phyloP scores from a whole-genome alignment of 2,113 vertebrate species.

The Corythornis cristatus region DNA sequence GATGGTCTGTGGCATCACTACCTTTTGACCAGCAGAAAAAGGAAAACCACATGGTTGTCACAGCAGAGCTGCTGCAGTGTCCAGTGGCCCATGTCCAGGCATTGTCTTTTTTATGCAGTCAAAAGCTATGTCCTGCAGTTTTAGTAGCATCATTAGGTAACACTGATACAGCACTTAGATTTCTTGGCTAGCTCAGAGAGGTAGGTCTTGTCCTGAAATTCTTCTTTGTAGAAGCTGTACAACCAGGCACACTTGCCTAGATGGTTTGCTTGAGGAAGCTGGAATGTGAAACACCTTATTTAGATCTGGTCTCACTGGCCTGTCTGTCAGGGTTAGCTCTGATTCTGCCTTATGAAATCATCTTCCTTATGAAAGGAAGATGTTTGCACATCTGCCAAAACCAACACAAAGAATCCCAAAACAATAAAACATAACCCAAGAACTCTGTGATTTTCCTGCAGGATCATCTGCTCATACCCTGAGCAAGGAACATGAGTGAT shows the following conservation, averaged over 20 bases:
- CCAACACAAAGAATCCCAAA: neutral
- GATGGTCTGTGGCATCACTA: neutral
- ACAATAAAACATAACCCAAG: neutral
- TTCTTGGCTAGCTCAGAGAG: neutral
- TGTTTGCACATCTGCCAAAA: neutral
- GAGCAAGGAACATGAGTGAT: neutral
- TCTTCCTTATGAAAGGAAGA: neutral
- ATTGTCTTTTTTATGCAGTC: neutral
- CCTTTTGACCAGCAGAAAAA: neutral
- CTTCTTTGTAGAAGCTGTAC: neutral
- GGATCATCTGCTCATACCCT: neutral
- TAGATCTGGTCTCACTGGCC: neutral
- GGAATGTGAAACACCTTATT: neutral
- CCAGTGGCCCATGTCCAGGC: neutral
- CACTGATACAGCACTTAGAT: neutral
- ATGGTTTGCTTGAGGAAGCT: neutral
- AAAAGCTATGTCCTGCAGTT: neutral
- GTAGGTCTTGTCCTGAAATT: neutral
- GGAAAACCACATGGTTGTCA: neutral
- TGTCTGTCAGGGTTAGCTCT: neutral
- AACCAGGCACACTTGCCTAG: neutral
- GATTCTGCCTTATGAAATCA: neutral
- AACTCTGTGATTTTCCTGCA: neutral
- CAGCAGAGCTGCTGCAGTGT: neutral
- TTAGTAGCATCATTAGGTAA: neutral